phyloP scores from a whole-genome alignment of 2,113 vertebrate genomes.

The Platichthys flesus region DNA sequence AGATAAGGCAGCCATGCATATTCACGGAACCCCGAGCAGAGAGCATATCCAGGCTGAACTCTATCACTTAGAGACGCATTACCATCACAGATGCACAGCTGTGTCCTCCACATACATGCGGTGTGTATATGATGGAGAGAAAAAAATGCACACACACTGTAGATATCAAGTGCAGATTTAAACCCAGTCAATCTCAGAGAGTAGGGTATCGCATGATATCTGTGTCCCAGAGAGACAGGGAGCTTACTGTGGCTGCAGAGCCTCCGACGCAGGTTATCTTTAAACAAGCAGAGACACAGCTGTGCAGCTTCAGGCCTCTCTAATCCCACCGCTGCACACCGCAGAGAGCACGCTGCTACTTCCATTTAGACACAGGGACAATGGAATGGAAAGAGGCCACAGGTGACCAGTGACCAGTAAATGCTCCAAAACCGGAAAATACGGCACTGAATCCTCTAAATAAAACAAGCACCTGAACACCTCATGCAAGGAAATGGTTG shows the following conservation, averaged over 20 bases:
- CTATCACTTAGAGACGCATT: constrained; percentile 45
- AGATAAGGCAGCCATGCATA: constrained; percentile 57
- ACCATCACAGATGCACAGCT: constrained; percentile 31
- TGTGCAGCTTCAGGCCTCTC: constrained; percentile 63
- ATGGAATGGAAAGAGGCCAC: constrained; percentile 41
- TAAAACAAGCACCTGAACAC: constrained; percentile 6
- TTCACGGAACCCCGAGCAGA: constrained; percentile 28
- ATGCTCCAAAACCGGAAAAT: not conserved
- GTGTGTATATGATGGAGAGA: not conserved
- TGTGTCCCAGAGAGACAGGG: constrained; percentile 39
- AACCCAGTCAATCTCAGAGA: constrained; percentile 44
- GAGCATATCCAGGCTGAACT: constrained; percentile 39
- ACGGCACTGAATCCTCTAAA: not conserved
- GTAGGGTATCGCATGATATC: constrained; percentile 48
- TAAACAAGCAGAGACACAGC: constrained; percentile 70
- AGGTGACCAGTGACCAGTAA: constrained; percentile 13
- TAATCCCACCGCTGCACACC: constrained; percentile 64
- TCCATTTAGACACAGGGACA: constrained; percentile 58
- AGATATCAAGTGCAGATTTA: constrained; percentile 46
- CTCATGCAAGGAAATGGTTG: not conserved
- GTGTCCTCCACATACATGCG: constrained; percentile 10
- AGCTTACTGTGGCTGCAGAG: constrained; percentile 35
- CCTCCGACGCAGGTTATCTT: constrained; percentile 66
- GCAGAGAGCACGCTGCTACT: constrained; percentile 50
- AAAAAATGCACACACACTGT: constrained; percentile 9